Evolutionary conservation across 2,797 vertebrate genomes (phyloP), one percentile per base, ranked within the genome.

Genomic region (Sebastiscus albofasciatus): DNA sequence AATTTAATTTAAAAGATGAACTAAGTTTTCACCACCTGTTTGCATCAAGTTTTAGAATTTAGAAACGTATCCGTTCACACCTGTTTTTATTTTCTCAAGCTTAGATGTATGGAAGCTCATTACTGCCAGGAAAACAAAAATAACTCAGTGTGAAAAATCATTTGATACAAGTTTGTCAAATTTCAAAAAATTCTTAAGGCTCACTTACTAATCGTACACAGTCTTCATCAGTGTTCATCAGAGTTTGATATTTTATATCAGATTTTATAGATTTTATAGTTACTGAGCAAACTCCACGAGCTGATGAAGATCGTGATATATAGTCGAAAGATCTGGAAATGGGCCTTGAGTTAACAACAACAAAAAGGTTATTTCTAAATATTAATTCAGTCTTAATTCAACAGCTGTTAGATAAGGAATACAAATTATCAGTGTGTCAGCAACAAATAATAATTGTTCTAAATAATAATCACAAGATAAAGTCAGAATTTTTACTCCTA

Each of bases 191-290:
- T 1, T 49, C 46, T 49, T 49, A 49, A 33, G 9, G 2, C n/a
- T 10, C 14, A 20, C 29, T 61, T 22, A 9, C 36, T 49, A 13
- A 60, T 11, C 2, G n/a, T 10, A 0, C 54, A 49, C 42, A 4
- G 13, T 55, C 16, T 46, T 70, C 67, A 52, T 61, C 67, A 26
- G 4, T 36, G 1, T 7, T 42, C 39, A 46, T 26, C 39, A 5
- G 56, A 72, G 34, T 65, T 72, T 72, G 1, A 69, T 56, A 33
- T 75, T 84, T 84, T 77, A 73, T 75, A 71, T 34, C 22, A 66
- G 16, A 69, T 72, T 68, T 83, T 75, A 72, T 79, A 77, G 46
- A 59, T 86, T 76, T 79, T 81, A 68, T 79, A 58, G 27, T 39
- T 13, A 33, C 6, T 18, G 12, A 54, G 27, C 27, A 52, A 64